Base-by-base conservation (phyloP, 2,888 invertebrate species). In the Vesta saturnalis region DNA sequence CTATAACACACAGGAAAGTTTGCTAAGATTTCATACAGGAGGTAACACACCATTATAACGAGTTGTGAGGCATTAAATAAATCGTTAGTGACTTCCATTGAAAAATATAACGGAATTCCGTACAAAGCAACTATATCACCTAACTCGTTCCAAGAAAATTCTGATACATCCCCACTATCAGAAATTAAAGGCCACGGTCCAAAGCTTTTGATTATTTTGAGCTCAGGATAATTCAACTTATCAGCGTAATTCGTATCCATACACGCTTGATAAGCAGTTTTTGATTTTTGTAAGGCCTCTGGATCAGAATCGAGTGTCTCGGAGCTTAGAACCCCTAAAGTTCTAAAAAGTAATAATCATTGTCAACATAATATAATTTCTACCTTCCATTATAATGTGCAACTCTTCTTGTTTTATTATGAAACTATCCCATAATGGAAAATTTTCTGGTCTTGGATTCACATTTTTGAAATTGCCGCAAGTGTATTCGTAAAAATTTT, bases 401-500 rank as follows among this genome's bases (percentile, higher is more conserved):
- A 85, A 72, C 65, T 83, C 77, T 2, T 83, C 79, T 68, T 83
- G 81, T 0, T 85, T 72, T 15, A 85, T 76, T 35, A 81, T 80
- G 69, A 85, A 86, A 67, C 84, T 83, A 62, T 85, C 85, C 79
- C 80, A 82, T 14, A 76, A 77, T 30, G 71, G 76, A 64, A 70
- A 74, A 3, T 72, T 75, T 15, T 77, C 78, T 1, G 84, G 82
- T 60, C 83, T 77, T 0, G 84, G 84, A 73, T 85, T 77, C 6
- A 79, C 75, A 49, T 81, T 80, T 70, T 81, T 78, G 77, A 85
- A 85, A 65, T 85, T 84, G 0, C 86, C 86, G 68, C 86, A 86
- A 1, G 84, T 77, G 71, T 81, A 86, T 72, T 85, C 80, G 73
- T 85, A 86, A 73, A 86, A 86, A 73, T 86, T 80, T 1, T 83